Percentiles rank a stretch among this genome's conserved stretches.
Evolutionary conservation across 2,113 vertebrate species (phyloP).

Genomic region (Xiphias gladius): DNA sequence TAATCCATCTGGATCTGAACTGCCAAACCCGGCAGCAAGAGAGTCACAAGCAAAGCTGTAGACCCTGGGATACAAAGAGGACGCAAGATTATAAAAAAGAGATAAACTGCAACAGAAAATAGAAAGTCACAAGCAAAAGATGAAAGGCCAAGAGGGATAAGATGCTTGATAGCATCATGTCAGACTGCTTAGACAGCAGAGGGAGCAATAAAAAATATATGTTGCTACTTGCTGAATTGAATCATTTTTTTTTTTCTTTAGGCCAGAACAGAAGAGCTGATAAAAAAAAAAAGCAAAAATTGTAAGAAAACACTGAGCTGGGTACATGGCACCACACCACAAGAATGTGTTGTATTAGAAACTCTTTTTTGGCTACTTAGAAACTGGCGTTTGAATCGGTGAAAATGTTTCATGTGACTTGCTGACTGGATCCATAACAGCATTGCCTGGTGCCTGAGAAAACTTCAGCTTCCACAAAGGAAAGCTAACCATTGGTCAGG

Average conservation of each 20-base stretch:
- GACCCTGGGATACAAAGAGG: not conserved
- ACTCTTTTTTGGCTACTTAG: too few species aligned
- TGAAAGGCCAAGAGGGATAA: not conserved
- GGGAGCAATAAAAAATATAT: not conserved
- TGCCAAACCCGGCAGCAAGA: slow-evolving; percentile 34
- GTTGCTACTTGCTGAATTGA: not conserved
- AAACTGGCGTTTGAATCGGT: not conserved
- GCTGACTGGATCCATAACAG: not conserved
- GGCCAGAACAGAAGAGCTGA: not conserved
- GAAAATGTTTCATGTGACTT: not conserved
- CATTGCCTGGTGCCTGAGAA: not conserved
- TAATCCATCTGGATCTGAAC: slow-evolving; percentile 68
- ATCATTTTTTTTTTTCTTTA: not conserved
- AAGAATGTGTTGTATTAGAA: not conserved
- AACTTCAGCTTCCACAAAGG: slow-evolving; percentile 1
- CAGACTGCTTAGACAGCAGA: slow-evolving; percentile 12
- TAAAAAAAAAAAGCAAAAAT: not conserved
- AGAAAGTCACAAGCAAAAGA: slow-evolving; percentile 3
- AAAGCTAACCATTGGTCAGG: not conserved
- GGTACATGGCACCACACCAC: not conserved
- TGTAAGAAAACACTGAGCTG: not conserved
- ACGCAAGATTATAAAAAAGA: slow-evolving; percentile 14
- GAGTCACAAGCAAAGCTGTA: slow-evolving; percentile 42
- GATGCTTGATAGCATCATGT: slow-evolving; percentile 14
- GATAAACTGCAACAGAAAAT: slow-evolving; percentile 26